A percentile compares a stretch with the other conserved stretches of the same genome.
Evolutionary conservation across 2,797 vertebrate species (phyloP).

Genomic region (Hippoglossus hippoglossus): DNA sequence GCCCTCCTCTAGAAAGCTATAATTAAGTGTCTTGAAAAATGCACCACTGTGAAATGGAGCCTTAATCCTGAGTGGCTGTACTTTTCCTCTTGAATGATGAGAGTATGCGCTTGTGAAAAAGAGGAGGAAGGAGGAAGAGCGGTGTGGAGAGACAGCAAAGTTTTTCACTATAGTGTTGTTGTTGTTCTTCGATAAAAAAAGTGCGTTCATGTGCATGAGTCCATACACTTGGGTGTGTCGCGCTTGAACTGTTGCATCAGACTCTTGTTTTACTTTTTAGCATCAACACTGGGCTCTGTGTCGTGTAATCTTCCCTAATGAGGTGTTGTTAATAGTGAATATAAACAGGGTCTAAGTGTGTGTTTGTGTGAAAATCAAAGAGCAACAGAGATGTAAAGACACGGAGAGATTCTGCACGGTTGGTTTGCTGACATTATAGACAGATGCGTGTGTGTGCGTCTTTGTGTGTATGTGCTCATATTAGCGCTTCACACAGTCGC

Average conservation of each 20-base stretch:
- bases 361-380: constrained; percentile 20
- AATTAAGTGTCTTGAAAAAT: constrained; percentile 90
- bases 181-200: constrained; percentile 23
- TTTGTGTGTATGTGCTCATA: not conserved
- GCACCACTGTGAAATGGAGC: constrained; percentile 86
- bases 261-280: constrained; percentile 37
- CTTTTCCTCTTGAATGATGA: constrained; percentile 81
- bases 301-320: constrained; percentile 61
- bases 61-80: constrained; percentile 81
- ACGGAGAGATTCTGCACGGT: constrained; percentile 16
- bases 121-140: constrained; percentile 22
- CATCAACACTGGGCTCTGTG: constrained; percentile 58
- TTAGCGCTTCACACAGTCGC: constrained; percentile 52
- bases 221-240: constrained; percentile 2
- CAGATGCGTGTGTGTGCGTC: not conserved
- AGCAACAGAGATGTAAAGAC: constrained; percentile 21
- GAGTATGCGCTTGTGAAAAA: constrained; percentile 58
- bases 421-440: constrained; percentile 41
- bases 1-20: constrained; percentile 84
- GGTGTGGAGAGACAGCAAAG: not conserved
- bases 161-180: constrained; percentile 16
- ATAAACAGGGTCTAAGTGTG: not conserved
- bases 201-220: not conserved
- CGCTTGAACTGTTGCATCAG: not conserved
- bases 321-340: constrained; percentile 34